Evolutionary conservation across 2,797 vertebrate genomes (phyloP).

Genomic region (Botia kubotai): DNA sequence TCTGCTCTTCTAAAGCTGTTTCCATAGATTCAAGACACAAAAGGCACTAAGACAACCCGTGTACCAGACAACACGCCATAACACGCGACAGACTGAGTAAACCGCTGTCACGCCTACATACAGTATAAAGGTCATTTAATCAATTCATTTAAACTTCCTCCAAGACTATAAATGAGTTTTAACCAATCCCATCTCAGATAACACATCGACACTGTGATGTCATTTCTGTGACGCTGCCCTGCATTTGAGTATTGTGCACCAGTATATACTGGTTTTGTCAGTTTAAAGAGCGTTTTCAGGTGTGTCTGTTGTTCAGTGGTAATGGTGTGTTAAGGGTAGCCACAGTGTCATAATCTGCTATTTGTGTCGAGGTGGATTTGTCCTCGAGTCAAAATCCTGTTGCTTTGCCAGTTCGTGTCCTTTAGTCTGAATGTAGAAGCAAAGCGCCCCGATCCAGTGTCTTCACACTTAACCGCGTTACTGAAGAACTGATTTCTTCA

Average conservation of each 20-base stretch:
- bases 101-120: not conserved
- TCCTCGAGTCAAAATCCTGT: constrained; percentile 7
- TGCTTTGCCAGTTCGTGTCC: constrained; percentile 13
- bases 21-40: not conserved
- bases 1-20: not conserved
- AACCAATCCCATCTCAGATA: constrained; percentile 31
- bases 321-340: constrained; percentile 8
- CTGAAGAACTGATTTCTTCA: constrained; percentile 8
- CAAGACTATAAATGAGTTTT: constrained; percentile 14
- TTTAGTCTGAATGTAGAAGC: constrained; percentile 40
- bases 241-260: constrained; percentile 30
- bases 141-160: constrained; percentile 10
- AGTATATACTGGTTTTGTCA: constrained; percentile 23
- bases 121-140: not conserved
- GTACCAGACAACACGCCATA: not conserved
- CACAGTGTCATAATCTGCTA: not conserved
- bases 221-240: constrained; percentile 21
- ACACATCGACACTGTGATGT: constrained; percentile 55
- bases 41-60: not conserved
- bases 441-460: not conserved
- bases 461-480: not conserved
- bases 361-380: not conserved
- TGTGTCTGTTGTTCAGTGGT: constrained; percentile 35
- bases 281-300: constrained; percentile 31
- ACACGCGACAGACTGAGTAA: not conserved